Percentiles rank a stretch among this genome's conserved stretches.
Conservation (phyloP, 2,888 invertebrate genomes). For the Gerris lacustris region DNA sequence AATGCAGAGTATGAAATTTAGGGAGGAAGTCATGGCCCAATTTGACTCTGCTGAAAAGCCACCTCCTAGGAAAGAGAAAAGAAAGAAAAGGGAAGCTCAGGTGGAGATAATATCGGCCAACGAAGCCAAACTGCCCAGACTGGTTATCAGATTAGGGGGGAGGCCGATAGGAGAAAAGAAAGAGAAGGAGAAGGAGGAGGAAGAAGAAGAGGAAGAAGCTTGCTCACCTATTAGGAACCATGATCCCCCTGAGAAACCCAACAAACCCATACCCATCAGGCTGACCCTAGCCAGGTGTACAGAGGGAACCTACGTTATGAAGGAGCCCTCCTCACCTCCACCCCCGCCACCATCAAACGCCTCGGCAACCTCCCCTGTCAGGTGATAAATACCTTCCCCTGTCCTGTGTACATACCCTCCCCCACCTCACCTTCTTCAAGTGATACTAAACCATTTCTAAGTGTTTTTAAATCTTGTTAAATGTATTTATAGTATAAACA, state of each 20-base stretch:
- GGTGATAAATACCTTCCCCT: slow-evolving; percentile 51
- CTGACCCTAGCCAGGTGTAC: slow-evolving; percentile 72
- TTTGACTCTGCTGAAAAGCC: slow-evolving; percentile 46
- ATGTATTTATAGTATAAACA: neutral
- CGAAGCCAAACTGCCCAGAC: slow-evolving; percentile 44
- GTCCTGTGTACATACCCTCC: slow-evolving; percentile 27
- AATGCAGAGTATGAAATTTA: slow-evolving; percentile 75
- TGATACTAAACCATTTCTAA: slow-evolving; percentile 24
- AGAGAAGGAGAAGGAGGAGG: slow-evolving; percentile 23
- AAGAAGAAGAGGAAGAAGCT: slow-evolving; percentile 28
- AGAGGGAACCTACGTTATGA: slow-evolving; percentile 50
- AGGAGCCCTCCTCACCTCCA: slow-evolving; percentile 32
- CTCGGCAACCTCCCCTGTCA: slow-evolving; percentile 56
- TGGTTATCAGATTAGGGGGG: slow-evolving; percentile 62
- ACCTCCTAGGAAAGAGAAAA: slow-evolving; percentile 34
- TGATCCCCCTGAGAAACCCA: slow-evolving; percentile 37
- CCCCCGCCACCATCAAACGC: slow-evolving; percentile 39
- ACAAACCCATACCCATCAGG: slow-evolving; percentile 64
- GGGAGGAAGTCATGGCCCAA: slow-evolving; percentile 71
- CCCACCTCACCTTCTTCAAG: slow-evolving; percentile 20
- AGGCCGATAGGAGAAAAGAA: slow-evolving; percentile 33
- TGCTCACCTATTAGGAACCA: slow-evolving; percentile 32
- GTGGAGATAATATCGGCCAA: slow-evolving; percentile 48
- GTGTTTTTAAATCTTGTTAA: slow-evolving; percentile 16
- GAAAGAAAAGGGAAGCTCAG: slow-evolving; percentile 38